These are phyloP conservation scores for Ophion ventricosus DNA, from an alignment of 2,888 invertebrate species.

Conservation along the genomic window DNA sequence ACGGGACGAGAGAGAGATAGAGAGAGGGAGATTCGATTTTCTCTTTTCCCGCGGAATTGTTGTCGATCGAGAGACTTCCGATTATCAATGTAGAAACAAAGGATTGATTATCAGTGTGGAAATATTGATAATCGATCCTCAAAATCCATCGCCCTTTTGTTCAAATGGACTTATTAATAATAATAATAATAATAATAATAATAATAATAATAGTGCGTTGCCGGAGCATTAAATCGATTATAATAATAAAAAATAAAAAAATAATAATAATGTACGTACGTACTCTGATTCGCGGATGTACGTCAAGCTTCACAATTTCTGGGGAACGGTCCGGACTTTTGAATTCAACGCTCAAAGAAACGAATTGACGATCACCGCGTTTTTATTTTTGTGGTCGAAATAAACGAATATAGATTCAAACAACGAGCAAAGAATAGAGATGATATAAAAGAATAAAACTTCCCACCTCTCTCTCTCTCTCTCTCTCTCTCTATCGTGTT, in stretches of 20 bases:
- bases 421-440: background rate
- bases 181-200: too few species aligned
- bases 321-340: background rate
- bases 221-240: too few species aligned
- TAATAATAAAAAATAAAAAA: too few species aligned
- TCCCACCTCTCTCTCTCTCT: too few species aligned
- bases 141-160: background rate
- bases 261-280: background rate
- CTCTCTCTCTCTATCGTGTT: background rate
- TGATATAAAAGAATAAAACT: background rate
- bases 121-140: too few species aligned
- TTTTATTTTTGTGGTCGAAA: background rate
- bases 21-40: background rate
- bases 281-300: background rate
- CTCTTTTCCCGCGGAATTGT: too few species aligned
- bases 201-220: too few species aligned
- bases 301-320: background rate
- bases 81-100: too few species aligned
- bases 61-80: background rate
- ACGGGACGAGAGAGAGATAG: background rate
- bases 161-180: too few species aligned
- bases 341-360: background rate
- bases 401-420: background rate
- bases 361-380: background rate
- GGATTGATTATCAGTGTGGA: background rate